Percentiles rank a stretch among this genome's conserved stretches.
Evolutionary conservation across 2,888 invertebrate species (phyloP).

Genomic region (Graphium colonna): DNA sequence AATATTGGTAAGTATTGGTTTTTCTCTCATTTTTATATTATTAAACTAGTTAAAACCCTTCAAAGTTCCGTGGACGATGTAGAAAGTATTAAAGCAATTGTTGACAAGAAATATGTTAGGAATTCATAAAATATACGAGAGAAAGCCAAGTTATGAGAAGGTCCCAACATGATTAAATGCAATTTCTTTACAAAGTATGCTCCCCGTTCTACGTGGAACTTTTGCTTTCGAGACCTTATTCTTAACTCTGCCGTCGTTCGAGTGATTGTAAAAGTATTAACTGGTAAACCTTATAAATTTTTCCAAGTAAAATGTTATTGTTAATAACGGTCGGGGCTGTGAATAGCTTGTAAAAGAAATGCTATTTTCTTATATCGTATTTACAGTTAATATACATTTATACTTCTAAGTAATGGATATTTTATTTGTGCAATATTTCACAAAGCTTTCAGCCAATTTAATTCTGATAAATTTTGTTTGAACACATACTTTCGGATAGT

Average conservation of each 20-base stretch:
- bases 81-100: slow-evolving; percentile 68
- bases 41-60: slow-evolving; percentile 58
- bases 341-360: slow-evolving; percentile 6
- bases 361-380: not conserved
- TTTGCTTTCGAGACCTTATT: slow-evolving; percentile 56
- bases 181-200: slow-evolving; percentile 74
- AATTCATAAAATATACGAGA: slow-evolving; percentile 66
- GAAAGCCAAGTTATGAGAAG: slow-evolving; percentile 60
- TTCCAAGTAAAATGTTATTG: slow-evolving; percentile 21
- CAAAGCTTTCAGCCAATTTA: not conserved
- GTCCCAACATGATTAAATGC: slow-evolving; percentile 73
- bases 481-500: slow-evolving; percentile 5
- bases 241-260: slow-evolving; percentile 43
- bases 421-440: not conserved
- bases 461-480: no score
- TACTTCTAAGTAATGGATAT: not conserved
- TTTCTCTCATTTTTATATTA: slow-evolving; percentile 42
- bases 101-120: slow-evolving; percentile 63
- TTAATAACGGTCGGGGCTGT: slow-evolving; percentile 9
- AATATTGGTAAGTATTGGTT: not conserved
- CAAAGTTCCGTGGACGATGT: slow-evolving; percentile 44
- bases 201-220: slow-evolving; percentile 55
- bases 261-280: slow-evolving; percentile 40
- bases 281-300: slow-evolving; percentile 28
- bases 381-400: not conserved